These are phyloP conservation scores for Tetropium fuscum DNA, from an alignment of 2,888 invertebrate species.

Conservation along the genomic window DNA sequence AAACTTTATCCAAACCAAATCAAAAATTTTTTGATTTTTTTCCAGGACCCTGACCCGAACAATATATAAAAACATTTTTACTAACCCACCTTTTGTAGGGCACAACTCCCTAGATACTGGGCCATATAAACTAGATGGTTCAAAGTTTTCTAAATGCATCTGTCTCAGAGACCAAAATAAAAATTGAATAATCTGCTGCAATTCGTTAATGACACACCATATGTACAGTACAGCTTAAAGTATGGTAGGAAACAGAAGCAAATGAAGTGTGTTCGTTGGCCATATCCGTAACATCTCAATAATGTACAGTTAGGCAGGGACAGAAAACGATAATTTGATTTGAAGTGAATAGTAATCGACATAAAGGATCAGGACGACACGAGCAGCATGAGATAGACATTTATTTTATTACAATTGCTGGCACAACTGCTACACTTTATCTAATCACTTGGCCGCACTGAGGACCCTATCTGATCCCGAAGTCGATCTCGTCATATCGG, in stretches of 20 bases:
- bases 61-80: no score
- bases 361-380: constrained; percentile 52
- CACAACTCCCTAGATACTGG: no score
- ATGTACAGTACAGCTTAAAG: constrained; percentile 20
- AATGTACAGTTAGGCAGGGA: constrained; percentile 44
- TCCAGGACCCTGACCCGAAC: no score
- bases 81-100: no score
- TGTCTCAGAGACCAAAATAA: no score
- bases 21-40: no score
- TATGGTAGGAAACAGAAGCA: constrained; percentile 5
- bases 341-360: constrained; percentile 60
- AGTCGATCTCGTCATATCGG: not conserved
- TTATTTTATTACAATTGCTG: constrained; percentile 61
- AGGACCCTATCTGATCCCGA: constrained; percentile 28
- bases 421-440: constrained; percentile 60
- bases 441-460: constrained; percentile 53
- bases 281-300: constrained; percentile 44
- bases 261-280: constrained; percentile 41
- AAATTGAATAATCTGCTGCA: constrained; percentile 20
- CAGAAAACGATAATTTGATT: constrained; percentile 51
- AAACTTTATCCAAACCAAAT: no score
- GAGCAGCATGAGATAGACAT: constrained; percentile 60
- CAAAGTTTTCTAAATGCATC: no score
- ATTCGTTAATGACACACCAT: constrained; percentile 33
- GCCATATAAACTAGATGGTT: no score